Conservation (phyloP, 2,888 invertebrate genomes). For the Pterobdella sp. region DNA sequence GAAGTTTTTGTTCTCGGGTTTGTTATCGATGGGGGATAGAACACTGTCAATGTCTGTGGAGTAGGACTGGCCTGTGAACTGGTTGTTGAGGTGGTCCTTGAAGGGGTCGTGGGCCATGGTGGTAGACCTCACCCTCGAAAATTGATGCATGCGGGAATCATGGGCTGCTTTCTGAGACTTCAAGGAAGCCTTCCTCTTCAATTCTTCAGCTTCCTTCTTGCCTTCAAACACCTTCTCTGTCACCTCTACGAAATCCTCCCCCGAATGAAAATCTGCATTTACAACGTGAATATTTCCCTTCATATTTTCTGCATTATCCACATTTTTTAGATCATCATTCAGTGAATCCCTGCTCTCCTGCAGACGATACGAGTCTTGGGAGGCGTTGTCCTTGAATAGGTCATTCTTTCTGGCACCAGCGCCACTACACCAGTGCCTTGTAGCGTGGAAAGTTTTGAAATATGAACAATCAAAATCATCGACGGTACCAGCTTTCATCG, state of each 20-base stretch:
- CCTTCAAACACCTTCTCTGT: not conserved
- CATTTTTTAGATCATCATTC: not conserved
- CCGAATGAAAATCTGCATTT: not conserved
- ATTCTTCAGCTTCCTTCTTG: constrained; percentile 17
- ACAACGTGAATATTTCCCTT: not conserved
- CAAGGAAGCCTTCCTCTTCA: constrained; percentile 4
- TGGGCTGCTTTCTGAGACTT: not conserved
- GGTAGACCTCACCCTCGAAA: constrained; percentile 7
- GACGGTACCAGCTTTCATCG: constrained; percentile 26
- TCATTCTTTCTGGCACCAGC: not conserved
- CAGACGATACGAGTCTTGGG: constrained; percentile 41
- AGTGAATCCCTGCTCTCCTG: constrained; percentile 33
- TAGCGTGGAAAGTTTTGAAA: constrained; percentile 26
- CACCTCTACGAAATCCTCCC: not conserved
- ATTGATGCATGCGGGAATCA: not conserved
- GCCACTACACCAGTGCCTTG: not conserved
- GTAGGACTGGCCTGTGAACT: constrained; percentile 8
- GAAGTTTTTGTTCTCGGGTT: not conserved
- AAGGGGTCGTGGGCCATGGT: constrained; percentile 13
- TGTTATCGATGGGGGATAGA: constrained; percentile 21
- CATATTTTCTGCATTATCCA: not conserved
- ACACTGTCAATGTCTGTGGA: constrained; percentile 24
- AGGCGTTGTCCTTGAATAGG: constrained; percentile 35
- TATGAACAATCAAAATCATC: constrained; percentile 39
- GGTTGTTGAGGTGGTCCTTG: not conserved